Percentiles rank a stretch among this genome's conserved stretches.
Conservation (phyloP, 2,113 vertebrate species). For the Cottus gobio region DNA sequence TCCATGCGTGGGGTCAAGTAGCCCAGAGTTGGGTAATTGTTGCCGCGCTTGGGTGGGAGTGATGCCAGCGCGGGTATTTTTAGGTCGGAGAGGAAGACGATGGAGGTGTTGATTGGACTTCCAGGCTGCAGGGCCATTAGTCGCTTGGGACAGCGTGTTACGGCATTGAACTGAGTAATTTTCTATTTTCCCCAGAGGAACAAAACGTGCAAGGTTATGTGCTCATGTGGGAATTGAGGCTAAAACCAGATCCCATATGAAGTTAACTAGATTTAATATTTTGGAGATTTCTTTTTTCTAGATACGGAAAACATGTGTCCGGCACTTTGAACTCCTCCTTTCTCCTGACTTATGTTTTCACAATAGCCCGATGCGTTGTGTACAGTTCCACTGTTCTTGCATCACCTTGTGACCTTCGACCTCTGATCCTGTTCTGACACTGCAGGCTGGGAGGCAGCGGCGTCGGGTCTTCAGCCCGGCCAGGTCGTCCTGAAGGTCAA, state of each 20-base stretch:
- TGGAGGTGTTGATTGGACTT: slow-evolving; percentile 72
- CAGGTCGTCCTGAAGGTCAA: slow-evolving; percentile 96
- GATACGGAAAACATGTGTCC: neutral
- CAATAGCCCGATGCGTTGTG: slow-evolving; percentile 1
- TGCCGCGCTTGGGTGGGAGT: slow-evolving; percentile 33
- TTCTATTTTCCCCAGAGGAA: slow-evolving; percentile 30
- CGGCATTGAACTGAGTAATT: slow-evolving; percentile 28
- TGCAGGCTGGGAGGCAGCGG: slow-evolving; percentile 90
- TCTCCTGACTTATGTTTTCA: neutral
- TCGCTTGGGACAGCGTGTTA: slow-evolving; percentile 32
- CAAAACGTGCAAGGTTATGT: neutral
- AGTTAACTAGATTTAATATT: neutral
- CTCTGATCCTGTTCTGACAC: slow-evolving; percentile 38
- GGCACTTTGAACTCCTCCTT: neutral
- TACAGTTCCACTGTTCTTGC: slow-evolving; percentile 13
- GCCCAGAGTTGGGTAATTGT: slow-evolving; percentile 39
- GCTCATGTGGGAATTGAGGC: slow-evolving; percentile 2
- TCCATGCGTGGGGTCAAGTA: slow-evolving; percentile 33
- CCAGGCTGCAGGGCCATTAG: slow-evolving; percentile 59
- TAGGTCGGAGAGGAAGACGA: slow-evolving; percentile 56
- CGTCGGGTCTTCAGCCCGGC: slow-evolving; percentile 90
- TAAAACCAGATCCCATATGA: neutral
- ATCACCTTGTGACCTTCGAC: slow-evolving; percentile 16
- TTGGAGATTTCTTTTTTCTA: neutral
- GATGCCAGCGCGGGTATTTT: slow-evolving; percentile 61